Percentiles rank a stretch among this genome's conserved stretches.
Evolutionary conservation across 2,888 invertebrate genomes (phyloP).

Genomic region (Halocaridina rubra): DNA sequence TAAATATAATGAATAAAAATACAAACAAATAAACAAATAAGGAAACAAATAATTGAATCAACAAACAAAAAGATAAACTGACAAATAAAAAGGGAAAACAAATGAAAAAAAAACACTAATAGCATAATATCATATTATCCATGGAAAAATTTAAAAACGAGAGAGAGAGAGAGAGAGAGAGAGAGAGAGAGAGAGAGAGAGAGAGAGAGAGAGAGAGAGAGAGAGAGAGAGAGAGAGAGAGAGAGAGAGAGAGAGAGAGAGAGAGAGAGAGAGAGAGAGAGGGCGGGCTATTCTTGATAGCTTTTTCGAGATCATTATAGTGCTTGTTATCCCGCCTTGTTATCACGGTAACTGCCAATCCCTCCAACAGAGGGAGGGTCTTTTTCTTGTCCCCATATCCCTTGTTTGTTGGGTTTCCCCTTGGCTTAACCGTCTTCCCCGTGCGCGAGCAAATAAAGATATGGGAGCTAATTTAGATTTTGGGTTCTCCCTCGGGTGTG

Average conservation of each 20-base stretch:
- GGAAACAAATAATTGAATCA: too few species aligned
- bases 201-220: background rate
- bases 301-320: background rate
- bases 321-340: constrained; percentile 22
- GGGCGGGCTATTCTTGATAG: background rate
- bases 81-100: too few species aligned
- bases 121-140: background rate
- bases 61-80: too few species aligned
- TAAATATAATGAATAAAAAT: too few species aligned
- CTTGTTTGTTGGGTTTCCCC: background rate
- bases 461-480: too few species aligned
- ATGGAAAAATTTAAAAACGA: background rate
- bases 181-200: background rate
- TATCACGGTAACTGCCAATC: constrained; percentile 7
- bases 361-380: too few species aligned
- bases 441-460: too few species aligned
- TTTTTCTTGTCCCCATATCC: background rate
- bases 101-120: background rate
- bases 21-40: too few species aligned
- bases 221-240: background rate
- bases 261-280: background rate
- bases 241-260: background rate
- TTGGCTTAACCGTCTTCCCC: background rate
- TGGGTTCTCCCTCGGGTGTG: too few species aligned
- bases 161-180: background rate